A percentile compares a stretch with the other conserved stretches of the same genome.
These are phyloP conservation scores for Caenorhabditis sp. DNA, from an alignment of 2,888 invertebrate genomes.

Conservation along the genomic window DNA sequence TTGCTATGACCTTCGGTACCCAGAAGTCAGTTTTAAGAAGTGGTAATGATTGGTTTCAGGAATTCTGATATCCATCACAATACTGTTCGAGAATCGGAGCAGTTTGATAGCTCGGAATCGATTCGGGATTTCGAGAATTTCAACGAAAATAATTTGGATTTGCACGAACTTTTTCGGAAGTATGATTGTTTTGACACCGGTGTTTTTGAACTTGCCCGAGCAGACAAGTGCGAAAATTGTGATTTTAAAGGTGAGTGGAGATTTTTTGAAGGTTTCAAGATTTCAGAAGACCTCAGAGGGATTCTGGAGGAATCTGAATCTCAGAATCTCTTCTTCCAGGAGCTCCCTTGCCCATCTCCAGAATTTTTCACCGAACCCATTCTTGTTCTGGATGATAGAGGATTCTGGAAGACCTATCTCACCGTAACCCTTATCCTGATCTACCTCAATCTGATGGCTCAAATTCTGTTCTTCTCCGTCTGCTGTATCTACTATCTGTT, in stretches of 20 bases:
- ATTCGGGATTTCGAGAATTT: background rate
- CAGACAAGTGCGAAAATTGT: background rate
- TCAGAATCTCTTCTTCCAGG: background rate
- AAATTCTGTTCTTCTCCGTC: constrained; percentile 5
- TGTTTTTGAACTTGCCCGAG: constrained; percentile 14
- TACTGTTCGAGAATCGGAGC: constrained; percentile 24
- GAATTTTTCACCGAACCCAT: constrained; percentile 10
- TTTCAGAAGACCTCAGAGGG: too few species aligned
- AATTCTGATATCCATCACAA: background rate
- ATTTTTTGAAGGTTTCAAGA: too few species aligned
- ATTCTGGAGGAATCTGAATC: too few species aligned
- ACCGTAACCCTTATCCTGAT: background rate
- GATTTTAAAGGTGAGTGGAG: constrained; percentile 22
- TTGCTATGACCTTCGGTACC: background rate
- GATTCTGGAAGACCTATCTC: constrained; percentile 15
- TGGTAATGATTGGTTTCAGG: background rate
- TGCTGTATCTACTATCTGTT: constrained; percentile 28
- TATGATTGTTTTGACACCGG: background rate
- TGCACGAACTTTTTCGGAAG: background rate
- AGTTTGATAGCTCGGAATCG: constrained; percentile 1
- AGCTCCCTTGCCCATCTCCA: background rate
- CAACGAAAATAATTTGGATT: background rate
- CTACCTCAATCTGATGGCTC: background rate
- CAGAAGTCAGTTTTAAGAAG: background rate
- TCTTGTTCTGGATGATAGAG: background rate